These are phyloP conservation scores for Chauna torquata DNA, from an alignment of 2,113 vertebrate species.

Conservation along the genomic window DNA sequence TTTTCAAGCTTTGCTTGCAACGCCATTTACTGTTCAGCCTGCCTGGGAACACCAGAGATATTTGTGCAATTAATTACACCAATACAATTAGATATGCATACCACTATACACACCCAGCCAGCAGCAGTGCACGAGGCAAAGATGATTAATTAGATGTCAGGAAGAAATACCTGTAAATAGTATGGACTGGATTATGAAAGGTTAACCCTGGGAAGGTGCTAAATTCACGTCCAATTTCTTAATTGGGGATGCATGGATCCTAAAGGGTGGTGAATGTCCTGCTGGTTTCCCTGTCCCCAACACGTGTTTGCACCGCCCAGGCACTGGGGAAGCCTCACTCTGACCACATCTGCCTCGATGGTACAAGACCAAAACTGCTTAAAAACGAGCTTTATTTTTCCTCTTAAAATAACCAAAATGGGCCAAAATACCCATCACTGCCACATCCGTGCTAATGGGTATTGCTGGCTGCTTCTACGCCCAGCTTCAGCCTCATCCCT, in stretches of 20 bases:
- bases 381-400: rapidly evolving
- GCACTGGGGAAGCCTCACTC: neutral
- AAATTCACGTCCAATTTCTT: rapidly evolving
- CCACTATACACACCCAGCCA: neutral
- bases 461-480: neutral
- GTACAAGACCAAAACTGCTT: neutral
- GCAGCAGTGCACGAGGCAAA: neutral
- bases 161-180: neutral
- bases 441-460: neutral
- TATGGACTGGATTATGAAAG: rapidly evolving
- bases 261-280: neutral
- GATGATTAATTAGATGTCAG: neutral
- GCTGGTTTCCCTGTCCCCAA: neutral
- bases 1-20: neutral
- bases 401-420: neutral
- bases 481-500: neutral
- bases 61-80: neutral
- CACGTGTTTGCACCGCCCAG: neutral
- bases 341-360: rapidly evolving
- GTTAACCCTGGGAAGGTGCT: neutral
- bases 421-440: rapidly evolving
- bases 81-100: rapidly evolving
- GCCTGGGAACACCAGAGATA: rapidly evolving
- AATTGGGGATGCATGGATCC: neutral
- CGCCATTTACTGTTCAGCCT: rapidly evolving